Evolutionary conservation across 64 coral and sea anemone genomes (phyloP).

Genomic region (Montipora cactus): DNA sequence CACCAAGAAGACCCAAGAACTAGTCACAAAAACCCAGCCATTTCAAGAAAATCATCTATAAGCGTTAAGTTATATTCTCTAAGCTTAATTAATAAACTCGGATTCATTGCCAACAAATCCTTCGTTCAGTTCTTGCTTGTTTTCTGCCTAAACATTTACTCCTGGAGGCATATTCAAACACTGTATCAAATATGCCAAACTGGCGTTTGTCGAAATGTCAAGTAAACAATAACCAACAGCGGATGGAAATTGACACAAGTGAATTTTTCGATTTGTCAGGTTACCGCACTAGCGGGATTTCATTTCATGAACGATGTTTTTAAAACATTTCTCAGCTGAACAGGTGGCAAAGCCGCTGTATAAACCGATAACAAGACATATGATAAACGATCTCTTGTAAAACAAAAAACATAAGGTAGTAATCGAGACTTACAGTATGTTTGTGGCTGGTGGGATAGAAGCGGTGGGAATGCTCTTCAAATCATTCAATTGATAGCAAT

Average conservation of each 20-base stretch:
- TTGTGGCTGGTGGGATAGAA: neutral
- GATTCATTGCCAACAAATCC: too few relatives aligned
- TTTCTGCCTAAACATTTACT: neutral
- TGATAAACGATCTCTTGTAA: neutral
- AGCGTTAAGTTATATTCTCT: too few relatives aligned
- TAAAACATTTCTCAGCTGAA: neutral
- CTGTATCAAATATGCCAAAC: neutral
- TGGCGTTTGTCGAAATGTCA: neutral
- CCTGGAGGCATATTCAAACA: neutral
- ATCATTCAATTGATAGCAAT: neutral
- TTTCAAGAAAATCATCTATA: too few relatives aligned
- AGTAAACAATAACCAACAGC: neutral
- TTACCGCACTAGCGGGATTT: neutral
- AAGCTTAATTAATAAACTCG: too few relatives aligned
- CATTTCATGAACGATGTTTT: neutral
- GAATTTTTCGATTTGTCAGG: neutral
- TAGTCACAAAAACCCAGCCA: neutral
- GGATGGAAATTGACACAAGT: slow-evolving; percentile 37
- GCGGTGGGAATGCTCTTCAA: slow-evolving; percentile 13
- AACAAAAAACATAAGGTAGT: slow-evolving; percentile 5
- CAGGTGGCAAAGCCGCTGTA: slow-evolving; percentile 31
- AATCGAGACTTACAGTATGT: slow-evolving; percentile 23
- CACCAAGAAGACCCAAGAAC: neutral
- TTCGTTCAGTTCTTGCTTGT: too few relatives aligned
- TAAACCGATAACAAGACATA: slow-evolving; percentile 37